Percentiles rank a stretch among this genome's conserved stretches.
Conservation (phyloP, 2,113 vertebrate genomes). For the Cololabis saira region DNA sequence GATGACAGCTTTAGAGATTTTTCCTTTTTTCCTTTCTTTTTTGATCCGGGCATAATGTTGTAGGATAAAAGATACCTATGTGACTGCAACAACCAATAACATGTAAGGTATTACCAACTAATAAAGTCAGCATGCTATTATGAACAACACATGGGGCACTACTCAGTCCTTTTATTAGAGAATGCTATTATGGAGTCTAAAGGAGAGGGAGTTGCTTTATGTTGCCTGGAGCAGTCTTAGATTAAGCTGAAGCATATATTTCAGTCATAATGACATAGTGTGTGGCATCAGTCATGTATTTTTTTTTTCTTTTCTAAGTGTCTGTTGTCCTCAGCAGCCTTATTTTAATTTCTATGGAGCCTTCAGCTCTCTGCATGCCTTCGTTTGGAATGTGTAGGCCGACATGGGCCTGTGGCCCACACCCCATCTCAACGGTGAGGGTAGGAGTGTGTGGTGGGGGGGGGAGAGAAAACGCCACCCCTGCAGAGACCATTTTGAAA, state of each 20-base stretch:
- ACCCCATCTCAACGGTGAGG: slow-evolving; percentile 77
- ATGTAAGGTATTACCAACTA: slow-evolving; percentile 53
- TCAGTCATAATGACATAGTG: slow-evolving; percentile 54
- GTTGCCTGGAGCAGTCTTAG: slow-evolving; percentile 54
- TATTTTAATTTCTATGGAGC: slow-evolving; percentile 54
- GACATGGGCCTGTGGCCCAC: slow-evolving; percentile 74
- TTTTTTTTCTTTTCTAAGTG: slow-evolving; percentile 59
- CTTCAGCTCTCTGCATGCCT: slow-evolving; percentile 74
- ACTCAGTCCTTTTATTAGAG: slow-evolving; percentile 46
- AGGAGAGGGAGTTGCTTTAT: slow-evolving; percentile 43
- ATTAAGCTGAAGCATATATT: slow-evolving; percentile 59
- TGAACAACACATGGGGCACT: slow-evolving; percentile 50
- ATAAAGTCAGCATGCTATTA: slow-evolving; percentile 58
- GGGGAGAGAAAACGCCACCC: slow-evolving; percentile 76
- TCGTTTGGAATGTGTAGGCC: slow-evolving; percentile 78
- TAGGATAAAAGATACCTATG: slow-evolving; percentile 43
- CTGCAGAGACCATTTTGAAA: slow-evolving; percentile 84
- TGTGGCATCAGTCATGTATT: slow-evolving; percentile 63
- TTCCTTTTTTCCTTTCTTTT: slow-evolving; percentile 35
- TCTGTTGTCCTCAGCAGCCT: slow-evolving; percentile 65
- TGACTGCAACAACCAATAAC: slow-evolving; percentile 48
- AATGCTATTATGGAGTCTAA: slow-evolving; percentile 50
- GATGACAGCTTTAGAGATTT: slow-evolving; percentile 40
- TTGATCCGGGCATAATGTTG: slow-evolving; percentile 50
- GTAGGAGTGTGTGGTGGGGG: slow-evolving; percentile 44